Percentiles rank a stretch among this genome's conserved stretches.
Evolutionary conservation across 37 sponge, comb jelly and placozoan genomes (phyloP).

Genomic region (Spongia lamella): DNA sequence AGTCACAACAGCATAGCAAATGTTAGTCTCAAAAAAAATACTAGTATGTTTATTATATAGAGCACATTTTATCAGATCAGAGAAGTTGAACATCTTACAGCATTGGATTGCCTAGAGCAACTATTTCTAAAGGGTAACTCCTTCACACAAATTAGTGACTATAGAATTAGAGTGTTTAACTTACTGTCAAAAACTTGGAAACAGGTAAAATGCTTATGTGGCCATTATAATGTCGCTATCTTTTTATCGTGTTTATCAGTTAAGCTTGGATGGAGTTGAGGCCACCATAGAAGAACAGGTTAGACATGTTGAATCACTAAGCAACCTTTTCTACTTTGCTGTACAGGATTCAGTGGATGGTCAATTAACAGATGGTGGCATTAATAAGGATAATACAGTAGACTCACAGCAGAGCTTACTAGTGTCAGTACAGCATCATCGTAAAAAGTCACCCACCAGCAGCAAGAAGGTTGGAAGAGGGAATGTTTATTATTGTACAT

Average conservation of each 20-base stretch:
- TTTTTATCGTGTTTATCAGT: not conserved
- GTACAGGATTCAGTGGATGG: constrained; percentile 45
- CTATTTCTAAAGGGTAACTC: constrained; percentile 67
- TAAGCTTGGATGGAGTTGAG: constrained; percentile 8
- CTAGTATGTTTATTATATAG: not conserved
- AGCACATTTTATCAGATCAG: constrained; percentile 27
- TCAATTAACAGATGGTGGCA: constrained; percentile 22
- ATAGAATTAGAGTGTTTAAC: constrained; percentile 52
- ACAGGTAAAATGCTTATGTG: constrained; percentile 12
- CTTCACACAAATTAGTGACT: constrained; percentile 38
- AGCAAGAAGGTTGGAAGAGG: too few species aligned
- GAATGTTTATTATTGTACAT: too few species aligned
- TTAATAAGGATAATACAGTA: too few species aligned
- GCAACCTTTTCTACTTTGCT: not conserved
- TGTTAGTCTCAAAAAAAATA: constrained; percentile 15
- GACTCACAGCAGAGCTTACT: too few species aligned
- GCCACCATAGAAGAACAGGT: constrained; percentile 15
- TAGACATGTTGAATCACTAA: not conserved
- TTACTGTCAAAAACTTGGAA: constrained; percentile 16
- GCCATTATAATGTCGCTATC: too few species aligned
- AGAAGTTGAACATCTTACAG: constrained; percentile 45
- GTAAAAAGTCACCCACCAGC: too few species aligned
- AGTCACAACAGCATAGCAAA: constrained; percentile 45
- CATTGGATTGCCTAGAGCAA: constrained; percentile 46
- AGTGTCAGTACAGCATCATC: too few species aligned